Evolutionary conservation across 2,113 vertebrate genomes (phyloP).

Genomic region (Silurus asotus): DNA sequence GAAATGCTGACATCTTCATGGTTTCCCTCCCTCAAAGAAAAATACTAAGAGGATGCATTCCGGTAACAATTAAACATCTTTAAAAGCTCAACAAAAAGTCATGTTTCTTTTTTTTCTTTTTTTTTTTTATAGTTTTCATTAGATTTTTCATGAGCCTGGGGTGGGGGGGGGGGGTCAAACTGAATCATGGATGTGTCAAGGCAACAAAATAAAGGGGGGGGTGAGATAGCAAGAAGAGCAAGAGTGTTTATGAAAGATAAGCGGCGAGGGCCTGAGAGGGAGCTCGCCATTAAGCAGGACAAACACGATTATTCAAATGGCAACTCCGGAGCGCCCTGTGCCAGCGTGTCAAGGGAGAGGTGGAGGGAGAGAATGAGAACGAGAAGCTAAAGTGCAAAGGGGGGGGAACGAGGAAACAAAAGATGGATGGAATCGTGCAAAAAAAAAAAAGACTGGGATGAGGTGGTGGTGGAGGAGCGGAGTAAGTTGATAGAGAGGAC

Average conservation of each 20-base stretch:
- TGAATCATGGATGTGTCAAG: constrained; percentile 55
- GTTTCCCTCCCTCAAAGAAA: not conserved
- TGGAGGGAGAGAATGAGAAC: constrained; percentile 32
- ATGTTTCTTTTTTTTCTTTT: constrained; percentile 18
- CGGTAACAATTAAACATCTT: not conserved
- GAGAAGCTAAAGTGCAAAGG: constrained; percentile 29
- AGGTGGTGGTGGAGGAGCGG: constrained; percentile 27
- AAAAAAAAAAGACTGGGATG: not conserved
- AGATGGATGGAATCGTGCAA: constrained; percentile 52
- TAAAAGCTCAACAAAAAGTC: not conserved
- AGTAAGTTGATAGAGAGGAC: constrained; percentile 33
- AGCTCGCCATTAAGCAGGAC: constrained; percentile 77
- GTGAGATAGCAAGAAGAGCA: constrained; percentile 61
- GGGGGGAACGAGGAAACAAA: constrained; percentile 37
- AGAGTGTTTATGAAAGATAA: constrained; percentile 77
- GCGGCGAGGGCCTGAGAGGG: constrained; percentile 68
- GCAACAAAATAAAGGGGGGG: constrained; percentile 40
- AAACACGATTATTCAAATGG: constrained; percentile 79
- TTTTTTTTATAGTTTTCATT: constrained; percentile 8
- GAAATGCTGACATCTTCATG: too few species aligned
- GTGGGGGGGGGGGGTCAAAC: constrained; percentile 51
- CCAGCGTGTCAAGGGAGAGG: constrained; percentile 58
- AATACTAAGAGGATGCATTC: not conserved
- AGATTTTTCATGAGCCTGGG: constrained; percentile 15
- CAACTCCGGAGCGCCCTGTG: constrained; percentile 69